phyloP scores from a whole-genome alignment of 2,113 vertebrate genomes.

The Microtus oregoni region DNA sequence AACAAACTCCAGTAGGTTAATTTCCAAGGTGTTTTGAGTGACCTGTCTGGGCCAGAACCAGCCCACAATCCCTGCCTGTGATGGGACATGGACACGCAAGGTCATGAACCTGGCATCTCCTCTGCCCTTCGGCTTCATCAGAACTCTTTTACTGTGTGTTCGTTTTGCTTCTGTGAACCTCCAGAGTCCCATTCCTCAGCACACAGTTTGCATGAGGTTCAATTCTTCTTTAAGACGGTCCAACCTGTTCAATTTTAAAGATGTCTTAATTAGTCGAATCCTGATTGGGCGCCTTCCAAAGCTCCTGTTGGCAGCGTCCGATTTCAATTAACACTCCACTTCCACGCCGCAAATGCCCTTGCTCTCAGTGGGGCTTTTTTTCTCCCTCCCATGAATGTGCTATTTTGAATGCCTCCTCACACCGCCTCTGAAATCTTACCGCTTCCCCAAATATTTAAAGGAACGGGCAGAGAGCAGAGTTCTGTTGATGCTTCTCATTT shows the following conservation, averaged over 20 bases:
- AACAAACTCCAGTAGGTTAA: not conserved
- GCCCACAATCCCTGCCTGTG: fast-evolving
- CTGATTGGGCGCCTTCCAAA: slow-evolving; percentile 91
- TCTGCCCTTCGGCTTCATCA: not conserved
- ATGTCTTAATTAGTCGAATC: slow-evolving; percentile 92
- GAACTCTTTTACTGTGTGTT: not conserved
- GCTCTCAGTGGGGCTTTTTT: slow-evolving; percentile 69
- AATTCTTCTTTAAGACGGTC: slow-evolving; percentile 86
- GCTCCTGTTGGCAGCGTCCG: slow-evolving; percentile 90
- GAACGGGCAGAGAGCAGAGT: slow-evolving; percentile 52
- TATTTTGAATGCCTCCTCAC: slow-evolving; percentile 85
- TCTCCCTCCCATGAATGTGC: slow-evolving; percentile 72
- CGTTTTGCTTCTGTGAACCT: slow-evolving; percentile 33
- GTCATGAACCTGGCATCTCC: not conserved
- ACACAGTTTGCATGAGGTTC: slow-evolving; percentile 74
- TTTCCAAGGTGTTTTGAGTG: not conserved
- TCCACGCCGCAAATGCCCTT: slow-evolving; percentile 87
- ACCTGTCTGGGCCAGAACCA: not conserved
- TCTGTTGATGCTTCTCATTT: slow-evolving; percentile 50
- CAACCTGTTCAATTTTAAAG: slow-evolving; percentile 90
- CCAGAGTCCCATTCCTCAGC: slow-evolving; percentile 67
- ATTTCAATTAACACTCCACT: slow-evolving; percentile 91
- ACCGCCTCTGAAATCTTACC: slow-evolving; percentile 78
- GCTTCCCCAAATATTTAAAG: slow-evolving; percentile 79
- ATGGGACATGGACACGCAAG: fast-evolving